Conservation (phyloP, 2,797 vertebrate species). For the Sandelia bainsii region DNA sequence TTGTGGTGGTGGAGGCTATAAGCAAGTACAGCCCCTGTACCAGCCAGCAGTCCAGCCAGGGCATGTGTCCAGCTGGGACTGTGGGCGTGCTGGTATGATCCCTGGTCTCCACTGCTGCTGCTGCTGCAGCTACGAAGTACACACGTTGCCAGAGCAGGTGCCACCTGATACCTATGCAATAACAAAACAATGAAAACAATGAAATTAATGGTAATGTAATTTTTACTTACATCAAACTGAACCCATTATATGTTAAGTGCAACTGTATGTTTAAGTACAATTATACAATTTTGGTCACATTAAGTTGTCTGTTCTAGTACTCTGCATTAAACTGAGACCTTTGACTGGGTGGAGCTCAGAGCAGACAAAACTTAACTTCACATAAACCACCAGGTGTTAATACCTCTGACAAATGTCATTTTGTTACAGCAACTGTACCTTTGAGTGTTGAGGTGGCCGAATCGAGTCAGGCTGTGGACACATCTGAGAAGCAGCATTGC, state of each 20-base stretch:
- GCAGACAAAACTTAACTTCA: not conserved
- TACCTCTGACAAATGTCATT: not conserved
- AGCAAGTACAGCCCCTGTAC: constrained; percentile 79
- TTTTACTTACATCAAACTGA: not conserved
- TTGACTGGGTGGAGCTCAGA: constrained; percentile 17
- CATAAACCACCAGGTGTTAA: not conserved
- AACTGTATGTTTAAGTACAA: not conserved
- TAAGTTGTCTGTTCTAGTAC: not conserved
- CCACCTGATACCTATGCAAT: constrained; percentile 57
- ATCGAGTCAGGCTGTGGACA: constrained; percentile 68
- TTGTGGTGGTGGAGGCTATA: constrained; percentile 77
- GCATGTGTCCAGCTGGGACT: constrained; percentile 70
- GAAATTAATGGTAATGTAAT: not conserved
- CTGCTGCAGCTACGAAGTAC: constrained; percentile 64
- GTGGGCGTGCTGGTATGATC: constrained; percentile 34
- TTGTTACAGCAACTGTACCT: constrained; percentile 66
- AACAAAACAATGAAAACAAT: no score
- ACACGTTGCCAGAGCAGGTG: constrained; percentile 49
- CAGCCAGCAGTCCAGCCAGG: constrained; percentile 80
- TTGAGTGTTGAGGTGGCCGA: constrained; percentile 50
- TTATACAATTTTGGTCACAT: not conserved
- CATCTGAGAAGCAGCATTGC: constrained; percentile 82
- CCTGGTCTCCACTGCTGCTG: constrained; percentile 43
- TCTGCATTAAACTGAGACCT: constrained; percentile 4
- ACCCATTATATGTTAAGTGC: not conserved